phyloP scores from a whole-genome alignment of 2,888 invertebrate species.

The Plagodis pulveraria region DNA sequence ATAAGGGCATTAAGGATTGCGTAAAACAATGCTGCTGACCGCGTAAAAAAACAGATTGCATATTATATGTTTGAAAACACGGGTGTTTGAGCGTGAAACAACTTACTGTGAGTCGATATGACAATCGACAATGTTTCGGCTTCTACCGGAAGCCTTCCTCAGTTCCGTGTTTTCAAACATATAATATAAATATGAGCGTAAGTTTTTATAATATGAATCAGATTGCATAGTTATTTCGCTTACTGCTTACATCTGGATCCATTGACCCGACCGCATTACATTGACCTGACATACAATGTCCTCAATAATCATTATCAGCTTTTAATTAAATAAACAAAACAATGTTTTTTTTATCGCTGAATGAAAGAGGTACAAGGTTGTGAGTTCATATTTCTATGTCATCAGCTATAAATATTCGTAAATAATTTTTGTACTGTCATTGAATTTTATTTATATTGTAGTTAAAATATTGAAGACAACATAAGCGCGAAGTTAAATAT shows the following conservation, averaged over 20 bases:
- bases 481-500: background rate
- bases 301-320: slow-evolving; percentile 17
- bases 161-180: too few species aligned
- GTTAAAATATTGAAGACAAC: slow-evolving; percentile 10
- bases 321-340: slow-evolving; percentile 26
- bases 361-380: slow-evolving; percentile 31
- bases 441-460: slow-evolving; percentile 2
- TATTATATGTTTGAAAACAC: too few species aligned
- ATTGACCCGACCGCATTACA: slow-evolving; percentile 32
- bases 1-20: too few species aligned
- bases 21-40: too few species aligned
- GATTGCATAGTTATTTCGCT: background rate
- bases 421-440: slow-evolving; percentile 8
- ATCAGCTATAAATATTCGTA: slow-evolving; percentile 14
- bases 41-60: background rate
- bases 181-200: too few species aligned
- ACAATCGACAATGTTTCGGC: too few species aligned
- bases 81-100: too few species aligned
- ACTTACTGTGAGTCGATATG: too few species aligned
- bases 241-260: slow-evolving; percentile 17
- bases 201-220: too few species aligned
- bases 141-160: too few species aligned
- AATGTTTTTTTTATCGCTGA: slow-evolving; percentile 34
- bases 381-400: slow-evolving; percentile 26
- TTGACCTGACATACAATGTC: slow-evolving; percentile 22